phyloP scores from a whole-genome alignment of 1,140 invertebrate species.

The Papilio polyxenes region DNA sequence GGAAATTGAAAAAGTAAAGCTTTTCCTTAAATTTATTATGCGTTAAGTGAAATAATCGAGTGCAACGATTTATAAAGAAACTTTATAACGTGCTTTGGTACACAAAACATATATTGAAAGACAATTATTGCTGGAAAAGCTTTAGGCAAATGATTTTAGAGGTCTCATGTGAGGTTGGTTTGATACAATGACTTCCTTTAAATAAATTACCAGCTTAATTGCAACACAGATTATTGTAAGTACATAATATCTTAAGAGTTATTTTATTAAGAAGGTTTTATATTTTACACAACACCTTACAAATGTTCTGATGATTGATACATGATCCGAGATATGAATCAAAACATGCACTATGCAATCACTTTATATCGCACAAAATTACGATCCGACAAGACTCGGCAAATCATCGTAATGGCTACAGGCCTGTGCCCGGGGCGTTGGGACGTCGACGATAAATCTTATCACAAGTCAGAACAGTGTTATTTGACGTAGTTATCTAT shows the following conservation, averaged over 20 bases:
- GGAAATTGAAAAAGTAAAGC: conserved; percentile 36
- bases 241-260: neutral
- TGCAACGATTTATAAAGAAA: neutral
- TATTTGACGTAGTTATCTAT: conserved; percentile 1
- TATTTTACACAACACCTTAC: no score
- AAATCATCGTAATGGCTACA: conserved; percentile 33
- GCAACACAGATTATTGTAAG: neutral
- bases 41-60: neutral
- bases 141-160: no score
- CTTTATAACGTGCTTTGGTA: no score
- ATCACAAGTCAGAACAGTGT: conserved; percentile 14
- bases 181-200: no score
- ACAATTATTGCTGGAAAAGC: no score
- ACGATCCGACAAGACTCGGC: conserved; percentile 32
- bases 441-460: conserved; percentile 16
- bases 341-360: conserved; percentile 19
- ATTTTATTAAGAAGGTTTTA: neutral
- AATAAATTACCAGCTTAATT: no score
- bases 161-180: no score
- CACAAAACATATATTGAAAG: no score
- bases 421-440: neutral
- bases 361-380: conserved; percentile 27
- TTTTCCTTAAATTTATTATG: conserved; percentile 23
- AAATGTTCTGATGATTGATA: neutral
- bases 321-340: neutral